Base-by-base conservation (phyloP, 2,888 invertebrate species). In the Amblyjoppa proteus region DNA sequence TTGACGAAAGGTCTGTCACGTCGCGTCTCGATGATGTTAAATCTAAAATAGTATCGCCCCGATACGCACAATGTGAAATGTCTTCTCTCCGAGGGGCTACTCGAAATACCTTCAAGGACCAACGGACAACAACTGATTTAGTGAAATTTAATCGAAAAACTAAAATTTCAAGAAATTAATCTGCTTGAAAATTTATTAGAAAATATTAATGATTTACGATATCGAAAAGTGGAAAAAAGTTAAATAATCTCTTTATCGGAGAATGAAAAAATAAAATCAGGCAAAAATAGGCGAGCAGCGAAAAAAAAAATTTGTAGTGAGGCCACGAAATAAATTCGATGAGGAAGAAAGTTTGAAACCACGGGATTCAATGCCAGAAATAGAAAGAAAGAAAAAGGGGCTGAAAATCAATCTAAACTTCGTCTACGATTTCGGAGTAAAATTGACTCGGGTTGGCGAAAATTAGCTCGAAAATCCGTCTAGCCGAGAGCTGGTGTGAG, bases 1-100 rank as follows among this genome's bases (percentile, higher is more conserved):
- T 73, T 77, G 81, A 84, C 69, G 81, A 74, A 81, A 77, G 41
- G 41, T 84, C 38, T 61, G 53, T 61, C 61, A 61, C 68, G 38
- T 68, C 20, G 64, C 51, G 64, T 34, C 51, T 66, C 66, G 51
- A 51, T 20, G 53, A 68, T 53, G 68, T 31, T 61, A 41, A 68
- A 68, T 41, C 28, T 16, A 77, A 77, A 77, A 77, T 56, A 77
- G 38, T 56, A 68, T 56, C 51, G 51, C 6, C 28, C 34, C 31
- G 28, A 61, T 28, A 16, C 61, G 28, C 61, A 34, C 34, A 28
- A 34, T 61, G 61, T 31, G 61, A 7, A 34, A 61, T 61, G 20
- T 61, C 31, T 28, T 61, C 61, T 2, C 31, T 6, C 28, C 4
- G 6, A 31, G 31, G n/a, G 16, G 11, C 31, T 31, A 34, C 34